phyloP scores from a whole-genome alignment of 2,797 vertebrate species.

The Knipowitschia caucasica region DNA sequence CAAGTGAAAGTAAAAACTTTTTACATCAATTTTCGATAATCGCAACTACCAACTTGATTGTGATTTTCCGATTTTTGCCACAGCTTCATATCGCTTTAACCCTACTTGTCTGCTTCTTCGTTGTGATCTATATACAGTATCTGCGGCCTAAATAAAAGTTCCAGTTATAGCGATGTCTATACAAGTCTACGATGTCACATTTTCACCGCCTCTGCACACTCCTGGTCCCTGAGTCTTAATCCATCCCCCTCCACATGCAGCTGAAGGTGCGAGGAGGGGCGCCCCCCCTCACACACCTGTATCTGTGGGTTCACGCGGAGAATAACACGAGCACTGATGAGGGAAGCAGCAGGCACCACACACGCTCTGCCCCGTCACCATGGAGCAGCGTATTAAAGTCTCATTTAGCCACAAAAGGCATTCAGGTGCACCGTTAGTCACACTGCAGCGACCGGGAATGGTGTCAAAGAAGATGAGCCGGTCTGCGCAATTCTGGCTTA shows the following conservation, averaged over 20 bases:
- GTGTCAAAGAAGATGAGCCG: constrained; percentile 65
- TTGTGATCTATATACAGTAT: no score
- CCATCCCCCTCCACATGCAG: constrained; percentile 33
- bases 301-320: constrained; percentile 50
- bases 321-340: constrained; percentile 59
- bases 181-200: no score
- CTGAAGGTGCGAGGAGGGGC: constrained; percentile 42
- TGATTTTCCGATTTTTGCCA: no score
- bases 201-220: constrained; percentile 33
- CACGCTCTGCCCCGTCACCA: constrained; percentile 70
- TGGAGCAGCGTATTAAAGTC: constrained; percentile 78
- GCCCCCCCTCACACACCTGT: constrained; percentile 40
- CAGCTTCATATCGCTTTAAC: no score
- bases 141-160: no score
- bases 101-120: no score
- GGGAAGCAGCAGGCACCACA: constrained; percentile 63
- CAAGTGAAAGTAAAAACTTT: no score
- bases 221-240: constrained; percentile 25
- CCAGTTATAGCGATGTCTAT: no score
- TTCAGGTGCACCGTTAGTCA: constrained; percentile 68
- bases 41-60: no score
- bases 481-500: constrained; percentile 48
- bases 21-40: no score
- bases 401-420: constrained; percentile 77
- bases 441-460: constrained; percentile 57